phyloP scores from a whole-genome alignment of 2,113 vertebrate genomes.

The Odontophorus gujanensis region DNA sequence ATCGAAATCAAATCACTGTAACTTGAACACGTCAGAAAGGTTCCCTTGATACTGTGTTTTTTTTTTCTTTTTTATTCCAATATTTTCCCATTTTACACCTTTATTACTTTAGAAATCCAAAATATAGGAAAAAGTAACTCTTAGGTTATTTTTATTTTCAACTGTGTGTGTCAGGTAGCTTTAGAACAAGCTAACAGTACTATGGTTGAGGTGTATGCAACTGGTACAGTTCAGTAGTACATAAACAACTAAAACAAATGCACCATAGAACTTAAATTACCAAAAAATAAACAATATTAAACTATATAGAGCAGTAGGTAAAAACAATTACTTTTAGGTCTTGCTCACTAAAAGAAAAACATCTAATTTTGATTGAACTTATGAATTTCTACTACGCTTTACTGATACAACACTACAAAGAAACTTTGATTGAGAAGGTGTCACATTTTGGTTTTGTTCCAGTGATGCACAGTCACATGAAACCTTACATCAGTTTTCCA shows the following conservation, averaged over 20 bases:
- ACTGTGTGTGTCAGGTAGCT: slow-evolving; percentile 79
- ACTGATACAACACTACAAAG: slow-evolving; percentile 55
- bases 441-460: slow-evolving; percentile 83
- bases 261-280: slow-evolving; percentile 79
- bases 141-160: slow-evolving; percentile 75
- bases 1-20: neutral
- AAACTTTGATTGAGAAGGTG: slow-evolving; percentile 55
- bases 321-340: slow-evolving; percentile 62
- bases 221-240: slow-evolving; percentile 86
- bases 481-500: slow-evolving; percentile 59
- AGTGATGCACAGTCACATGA: slow-evolving; percentile 74
- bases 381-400: slow-evolving; percentile 57
- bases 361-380: slow-evolving; percentile 66
- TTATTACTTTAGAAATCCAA: slow-evolving; percentile 20
- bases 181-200: slow-evolving; percentile 87
- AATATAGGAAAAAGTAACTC: slow-evolving; percentile 37
- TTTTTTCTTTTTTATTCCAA: slow-evolving; percentile 7
- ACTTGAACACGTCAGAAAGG: neutral
- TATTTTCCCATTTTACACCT: slow-evolving; percentile 7
- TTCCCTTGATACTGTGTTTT: neutral
- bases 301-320: slow-evolving; percentile 54
- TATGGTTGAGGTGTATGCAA: slow-evolving; percentile 78
- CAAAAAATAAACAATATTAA: slow-evolving; percentile 76
- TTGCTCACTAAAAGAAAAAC: slow-evolving; percentile 66
- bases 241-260: slow-evolving; percentile 76